A percentile compares a stretch with the other conserved stretches of the same genome.
Conservation (phyloP, 2,888 invertebrate species). For the Platypus cylindrus region DNA sequence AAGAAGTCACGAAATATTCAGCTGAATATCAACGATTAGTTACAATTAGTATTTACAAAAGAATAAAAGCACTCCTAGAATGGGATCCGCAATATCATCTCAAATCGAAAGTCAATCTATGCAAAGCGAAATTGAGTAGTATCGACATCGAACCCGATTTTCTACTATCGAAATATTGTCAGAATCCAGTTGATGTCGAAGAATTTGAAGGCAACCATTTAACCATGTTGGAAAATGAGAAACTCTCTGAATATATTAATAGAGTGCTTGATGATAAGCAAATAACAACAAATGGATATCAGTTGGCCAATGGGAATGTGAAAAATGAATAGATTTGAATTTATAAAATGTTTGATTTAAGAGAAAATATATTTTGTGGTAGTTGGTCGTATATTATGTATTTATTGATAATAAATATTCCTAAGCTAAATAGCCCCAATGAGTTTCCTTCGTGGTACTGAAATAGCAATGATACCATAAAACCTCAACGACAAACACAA, state of each 20-base stretch:
- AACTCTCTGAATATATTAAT: slow-evolving; percentile 6
- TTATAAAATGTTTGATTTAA: too few relatives aligned
- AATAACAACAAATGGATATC: too few relatives aligned
- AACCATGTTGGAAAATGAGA: slow-evolving; percentile 51
- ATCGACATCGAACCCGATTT: slow-evolving; percentile 44
- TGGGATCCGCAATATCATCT: slow-evolving; percentile 20
- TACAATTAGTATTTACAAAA: slow-evolving; percentile 15
- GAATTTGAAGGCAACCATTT: slow-evolving; percentile 59
- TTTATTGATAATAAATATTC: too few relatives aligned
- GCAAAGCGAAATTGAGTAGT: slow-evolving; percentile 16
- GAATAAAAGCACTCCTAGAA: slow-evolving; percentile 15
- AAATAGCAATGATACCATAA: too few relatives aligned
- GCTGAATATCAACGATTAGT: slow-evolving; percentile 8
- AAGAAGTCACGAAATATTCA: not conserved
- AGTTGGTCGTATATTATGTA: too few relatives aligned
- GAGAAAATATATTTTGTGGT: too few relatives aligned
- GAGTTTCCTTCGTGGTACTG: too few relatives aligned
- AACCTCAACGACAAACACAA: slow-evolving; percentile 7
- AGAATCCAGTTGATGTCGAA: slow-evolving; percentile 44
- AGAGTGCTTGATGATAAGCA: too few relatives aligned
- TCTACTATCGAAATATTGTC: slow-evolving; percentile 37
- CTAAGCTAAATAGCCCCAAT: too few relatives aligned
- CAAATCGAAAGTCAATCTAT: slow-evolving; percentile 19
- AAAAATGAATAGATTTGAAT: too few relatives aligned
- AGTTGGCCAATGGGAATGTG: too few relatives aligned